phyloP scores from a whole-genome alignment of 1,140 invertebrate genomes.

The Nylanderia fulva region DNA sequence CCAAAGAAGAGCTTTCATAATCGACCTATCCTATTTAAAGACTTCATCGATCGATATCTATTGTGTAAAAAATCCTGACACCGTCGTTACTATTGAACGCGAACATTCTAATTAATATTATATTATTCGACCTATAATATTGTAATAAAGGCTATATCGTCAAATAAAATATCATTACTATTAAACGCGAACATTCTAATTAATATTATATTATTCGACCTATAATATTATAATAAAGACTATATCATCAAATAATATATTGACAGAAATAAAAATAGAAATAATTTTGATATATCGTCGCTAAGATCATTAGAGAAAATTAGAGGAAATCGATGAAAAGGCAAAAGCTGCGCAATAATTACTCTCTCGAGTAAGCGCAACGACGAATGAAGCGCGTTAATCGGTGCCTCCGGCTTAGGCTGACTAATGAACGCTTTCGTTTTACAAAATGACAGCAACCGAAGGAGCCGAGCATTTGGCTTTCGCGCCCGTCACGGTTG shows the following conservation, averaged over 20 bases:
- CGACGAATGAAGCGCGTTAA: constrained; percentile 8
- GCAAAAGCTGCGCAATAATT: constrained; percentile 4
- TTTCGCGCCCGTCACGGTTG: constrained; percentile 46
- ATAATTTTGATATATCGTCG: neutral
- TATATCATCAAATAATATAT: neutral
- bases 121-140: neutral
- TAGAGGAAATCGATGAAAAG: neutral
- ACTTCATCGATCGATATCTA: constrained; percentile 38
- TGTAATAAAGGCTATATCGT: neutral
- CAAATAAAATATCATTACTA: neutral
- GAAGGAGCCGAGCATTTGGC: constrained; percentile 2
- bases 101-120: no score
- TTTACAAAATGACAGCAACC: constrained; percentile 47
- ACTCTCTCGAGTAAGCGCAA: neutral
- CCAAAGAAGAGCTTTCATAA: neutral
- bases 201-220: neutral
- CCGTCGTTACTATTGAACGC: neutral
- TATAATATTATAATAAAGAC: neutral
- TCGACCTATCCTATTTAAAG: constrained; percentile 24
- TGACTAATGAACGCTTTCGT: constrained; percentile 41
- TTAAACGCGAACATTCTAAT: neutral
- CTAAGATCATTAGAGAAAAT: neutral
- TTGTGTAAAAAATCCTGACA: neutral
- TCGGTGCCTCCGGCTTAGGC: neutral
- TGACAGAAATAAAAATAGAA: neutral